Base-by-base conservation (phyloP, 1,140 invertebrate species). In the Neodiprion pinetum region DNA sequence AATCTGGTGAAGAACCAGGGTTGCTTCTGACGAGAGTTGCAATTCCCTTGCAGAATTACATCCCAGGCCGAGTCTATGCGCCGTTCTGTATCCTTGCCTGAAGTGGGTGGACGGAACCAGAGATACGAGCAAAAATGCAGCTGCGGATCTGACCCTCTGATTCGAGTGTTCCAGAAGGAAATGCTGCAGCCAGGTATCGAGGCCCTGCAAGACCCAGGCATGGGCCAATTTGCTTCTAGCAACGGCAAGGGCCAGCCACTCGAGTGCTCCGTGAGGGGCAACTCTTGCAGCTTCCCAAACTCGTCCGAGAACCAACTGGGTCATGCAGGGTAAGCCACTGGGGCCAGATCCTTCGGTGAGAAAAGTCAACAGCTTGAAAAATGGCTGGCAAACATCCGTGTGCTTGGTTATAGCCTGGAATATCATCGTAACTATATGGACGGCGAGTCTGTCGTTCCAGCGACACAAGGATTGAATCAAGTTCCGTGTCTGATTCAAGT, bases 271-370 rank as follows among this genome's bases (percentile, higher is more conserved):
- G 85, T 97, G 95, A 5, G 96, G 96, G 78, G 96, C 96, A 76
- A 94, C 94, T 82, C 97, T 95, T 7, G 95, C 95, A 1, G 94
- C 95, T 86, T 98, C 96, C 95, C 96, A 97, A 69, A 98, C 94
- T 17, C 95, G 92, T 71, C 93, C 93, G 70, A 98, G 88, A 73
- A 97, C 94, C 48, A 97, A 89, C 82, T 97, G 95, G 0, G 96
- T 96, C 88, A 97, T 98, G 82, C 95, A 95, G 0, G 96, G 96
- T 81, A 97, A 88, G 1, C 95, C 96, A 47, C 93, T 92, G 0
- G 94, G 92, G 12, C 93, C 93, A 69, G 92, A 91, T 40, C 93
- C 92, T 84, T 96, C 95, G 11, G 94, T 95, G 70, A 96, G 83
- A 75, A 96, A 82, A 1, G 95, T 95, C 53, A 98, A 89, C 70